phyloP scores from a whole-genome alignment of 2,797 vertebrate species.

The Remorina albescens region DNA sequence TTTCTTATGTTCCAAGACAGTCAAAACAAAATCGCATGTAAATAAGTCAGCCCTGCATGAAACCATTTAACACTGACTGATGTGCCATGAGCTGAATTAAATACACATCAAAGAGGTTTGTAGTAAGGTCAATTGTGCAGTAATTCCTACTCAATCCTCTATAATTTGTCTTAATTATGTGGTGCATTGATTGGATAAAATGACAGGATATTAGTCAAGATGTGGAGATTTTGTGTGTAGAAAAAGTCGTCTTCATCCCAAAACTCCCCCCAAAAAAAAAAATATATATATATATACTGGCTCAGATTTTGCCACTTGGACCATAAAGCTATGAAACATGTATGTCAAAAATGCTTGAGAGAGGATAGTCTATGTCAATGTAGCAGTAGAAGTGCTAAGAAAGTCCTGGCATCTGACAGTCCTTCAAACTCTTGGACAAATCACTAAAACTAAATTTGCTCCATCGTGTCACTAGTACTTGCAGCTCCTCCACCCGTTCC shows the following conservation, averaged over 20 bases:
- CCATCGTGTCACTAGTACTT: no score
- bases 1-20: constrained; percentile 23
- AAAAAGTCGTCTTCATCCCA: no score
- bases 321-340: not conserved
- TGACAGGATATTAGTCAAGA: constrained; percentile 43
- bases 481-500: no score
- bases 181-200: constrained; percentile 40
- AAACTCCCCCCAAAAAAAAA: no score
- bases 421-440: not conserved
- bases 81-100: not conserved
- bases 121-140: constrained; percentile 24
- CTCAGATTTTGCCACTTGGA: no score
- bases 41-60: not conserved
- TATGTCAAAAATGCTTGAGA: no score
- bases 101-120: constrained; percentile 12
- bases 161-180: constrained; percentile 52
- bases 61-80: not conserved
- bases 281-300: no score
- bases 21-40: not conserved
- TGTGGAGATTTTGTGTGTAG: no score
- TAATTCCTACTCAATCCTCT: constrained; percentile 33
- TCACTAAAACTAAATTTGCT: no score
- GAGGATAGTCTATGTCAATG: no score
- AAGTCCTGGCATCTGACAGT: not conserved
- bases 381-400: no score